A percentile compares a stretch with the other conserved stretches of the same genome.
These are phyloP conservation scores for Drosophila vallismaia DNA, from an alignment of 2,888 invertebrate species.

Conservation along the genomic window DNA sequence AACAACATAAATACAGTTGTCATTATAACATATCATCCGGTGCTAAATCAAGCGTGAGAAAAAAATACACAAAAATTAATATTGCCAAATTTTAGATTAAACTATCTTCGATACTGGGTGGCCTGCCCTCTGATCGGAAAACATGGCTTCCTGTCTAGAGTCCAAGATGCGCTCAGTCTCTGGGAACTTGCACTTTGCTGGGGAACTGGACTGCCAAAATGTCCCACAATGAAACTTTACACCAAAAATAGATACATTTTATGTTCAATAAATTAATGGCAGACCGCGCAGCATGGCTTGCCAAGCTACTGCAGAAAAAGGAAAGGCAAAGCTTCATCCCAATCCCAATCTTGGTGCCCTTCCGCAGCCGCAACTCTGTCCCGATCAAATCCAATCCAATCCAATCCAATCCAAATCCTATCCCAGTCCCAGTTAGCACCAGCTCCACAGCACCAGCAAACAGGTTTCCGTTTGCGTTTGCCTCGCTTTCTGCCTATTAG, in stretches of 20 bases:
- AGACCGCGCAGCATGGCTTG: slow-evolving; percentile 17
- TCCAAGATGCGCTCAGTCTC: not conserved
- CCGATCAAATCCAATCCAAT: slow-evolving; percentile 22
- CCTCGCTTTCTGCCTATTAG: slow-evolving; percentile 17
- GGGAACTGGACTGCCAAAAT: not conserved
- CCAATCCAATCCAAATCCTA: slow-evolving; percentile 29
- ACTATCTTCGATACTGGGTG: slow-evolving; percentile 6
- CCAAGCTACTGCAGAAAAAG: slow-evolving; percentile 41
- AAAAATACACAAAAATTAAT: slow-evolving; percentile 48
- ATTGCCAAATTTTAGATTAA: slow-evolving; percentile 27
- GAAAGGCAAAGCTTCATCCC: slow-evolving; percentile 50
- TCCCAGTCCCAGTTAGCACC: slow-evolving; percentile 14
- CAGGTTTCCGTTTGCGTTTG: slow-evolving; percentile 24
- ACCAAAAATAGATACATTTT: slow-evolving; percentile 53
- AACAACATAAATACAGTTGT: slow-evolving; percentile 72
- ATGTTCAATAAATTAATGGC: slow-evolving; percentile 52
- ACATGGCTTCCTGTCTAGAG: not conserved
- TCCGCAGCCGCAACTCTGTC: slow-evolving; percentile 3
- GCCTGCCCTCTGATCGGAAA: slow-evolving; percentile 11
- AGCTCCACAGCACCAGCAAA: slow-evolving; percentile 28
- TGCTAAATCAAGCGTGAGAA: slow-evolving; percentile 74
- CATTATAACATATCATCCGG: slow-evolving; percentile 78
- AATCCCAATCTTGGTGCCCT: slow-evolving; percentile 13
- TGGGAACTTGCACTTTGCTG: slow-evolving; percentile 9
- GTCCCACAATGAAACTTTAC: slow-evolving; percentile 36